A percentile compares a stretch with the other conserved stretches of the same genome.
phyloP scores from a whole-genome alignment of 2,797 vertebrate genomes.

The Hoplostethus atlanticus region DNA sequence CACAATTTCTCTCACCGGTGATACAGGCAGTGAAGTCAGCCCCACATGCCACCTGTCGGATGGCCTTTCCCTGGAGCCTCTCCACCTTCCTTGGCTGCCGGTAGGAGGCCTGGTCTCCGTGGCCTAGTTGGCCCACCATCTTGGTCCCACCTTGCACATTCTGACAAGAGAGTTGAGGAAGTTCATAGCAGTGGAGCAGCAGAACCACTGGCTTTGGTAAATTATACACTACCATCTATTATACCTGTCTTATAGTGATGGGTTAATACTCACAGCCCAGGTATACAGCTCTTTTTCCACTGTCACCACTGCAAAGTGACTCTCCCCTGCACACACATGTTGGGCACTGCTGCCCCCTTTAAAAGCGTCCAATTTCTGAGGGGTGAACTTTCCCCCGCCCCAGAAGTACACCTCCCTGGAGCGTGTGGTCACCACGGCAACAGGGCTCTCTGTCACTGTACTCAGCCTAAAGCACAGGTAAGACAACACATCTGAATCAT shows the following conservation, averaged over 20 bases:
- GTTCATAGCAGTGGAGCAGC: conserved; percentile 6
- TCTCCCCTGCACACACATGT: conserved; percentile 97
- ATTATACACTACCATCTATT: background rate
- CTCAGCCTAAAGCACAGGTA: conserved; percentile 84
- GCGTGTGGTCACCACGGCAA: conserved; percentile 97
- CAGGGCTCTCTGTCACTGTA: conserved; percentile 90
- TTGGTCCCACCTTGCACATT: conserved; percentile 97
- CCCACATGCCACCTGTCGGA: conserved; percentile 95
- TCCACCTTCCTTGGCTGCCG: conserved; percentile 96
- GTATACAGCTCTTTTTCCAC: conserved; percentile 99
- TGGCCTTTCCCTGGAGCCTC: conserved; percentile 94
- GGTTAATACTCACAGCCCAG: conserved; percentile 93
- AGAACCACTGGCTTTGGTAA: background rate
- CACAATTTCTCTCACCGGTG: conserved; percentile 85
- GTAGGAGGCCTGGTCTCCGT: conserved; percentile 97
- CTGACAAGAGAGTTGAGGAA: conserved; percentile 73
- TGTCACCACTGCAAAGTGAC: conserved; percentile 98
- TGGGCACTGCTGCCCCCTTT: conserved; percentile 96
- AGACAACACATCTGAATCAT: conserved; percentile 1
- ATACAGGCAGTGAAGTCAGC: conserved; percentile 96
- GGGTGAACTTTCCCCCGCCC: conserved; percentile 98
- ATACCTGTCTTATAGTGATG: background rate
- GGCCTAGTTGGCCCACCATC: conserved; percentile 96
- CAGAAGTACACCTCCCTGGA: conserved; percentile 98
- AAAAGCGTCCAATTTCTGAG: conserved; percentile 97